Evolutionary conservation across 1,140 invertebrate genomes (phyloP).

Genomic region (Bursaphelenchus mucronatus): DNA sequence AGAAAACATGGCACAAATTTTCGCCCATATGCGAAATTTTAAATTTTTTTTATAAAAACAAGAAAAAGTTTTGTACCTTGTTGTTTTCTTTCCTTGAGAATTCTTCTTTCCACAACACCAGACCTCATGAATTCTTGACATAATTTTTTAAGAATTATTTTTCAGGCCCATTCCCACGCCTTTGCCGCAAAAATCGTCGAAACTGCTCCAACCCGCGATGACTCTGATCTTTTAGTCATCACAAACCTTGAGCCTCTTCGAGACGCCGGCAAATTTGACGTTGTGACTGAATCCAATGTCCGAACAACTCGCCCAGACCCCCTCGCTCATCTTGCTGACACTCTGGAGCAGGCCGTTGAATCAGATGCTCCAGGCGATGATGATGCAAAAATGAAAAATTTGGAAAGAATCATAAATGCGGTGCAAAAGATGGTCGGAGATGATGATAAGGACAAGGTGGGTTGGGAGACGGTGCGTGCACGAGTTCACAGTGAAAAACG

Average conservation of each 20-base stretch:
- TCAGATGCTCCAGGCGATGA: background rate
- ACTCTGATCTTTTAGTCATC: background rate
- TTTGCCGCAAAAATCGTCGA: background rate
- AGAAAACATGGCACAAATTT: no score
- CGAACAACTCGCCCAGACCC: slow-evolving; percentile 31
- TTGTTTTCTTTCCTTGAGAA: no score
- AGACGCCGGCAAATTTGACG: slow-evolving; percentile 9
- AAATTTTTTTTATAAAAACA: no score
- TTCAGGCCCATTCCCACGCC: slow-evolving; percentile 4
- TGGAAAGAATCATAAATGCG: slow-evolving; percentile 40
- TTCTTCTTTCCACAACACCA: no score
- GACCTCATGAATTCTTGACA: background rate
- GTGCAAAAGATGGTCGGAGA: slow-evolving; percentile 37
- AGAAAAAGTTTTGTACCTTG: no score
- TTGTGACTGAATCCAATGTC: slow-evolving; percentile 28
- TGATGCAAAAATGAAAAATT: slow-evolving; percentile 19
- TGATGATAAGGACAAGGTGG: slow-evolving; percentile 9
- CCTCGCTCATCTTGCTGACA: slow-evolving; percentile 26
- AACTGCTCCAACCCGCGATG: background rate
- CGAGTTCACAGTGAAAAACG: slow-evolving; percentile 11
- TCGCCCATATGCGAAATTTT: no score
- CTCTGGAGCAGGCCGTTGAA: slow-evolving; percentile 12
- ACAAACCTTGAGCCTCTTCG: background rate
- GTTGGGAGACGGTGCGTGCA: background rate
- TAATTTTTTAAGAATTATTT: background rate